Evolutionary conservation across 2,113 vertebrate genomes (phyloP).

Genomic region (Felis catus): F.catus_Fca126_mat1.0 CM031418.1:128331001-128331500

Average conservation of each 20-base stretch:
- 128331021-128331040: not conserved
- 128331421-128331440: not conserved
- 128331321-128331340: not conserved
- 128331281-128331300: not conserved
- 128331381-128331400: not conserved
- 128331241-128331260: not conserved
- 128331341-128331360: not conserved
- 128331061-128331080: not conserved
- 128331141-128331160: not conserved
- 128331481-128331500: not conserved
- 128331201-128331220: not conserved
- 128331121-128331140: not conserved
- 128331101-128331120: not conserved
- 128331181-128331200: not conserved
- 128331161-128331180: not conserved
- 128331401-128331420: not conserved
- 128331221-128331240: not conserved
- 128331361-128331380: not conserved
- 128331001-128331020: not conserved
- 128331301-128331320: not conserved
- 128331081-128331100: not conserved
- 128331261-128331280: rapidly evolving
- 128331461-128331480: not conserved
- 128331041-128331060: not conserved
- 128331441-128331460: not conserved